These are phyloP conservation scores for Cinclus cinclus DNA, from an alignment of 2,113 vertebrate genomes.

Conservation along the genomic window DNA sequence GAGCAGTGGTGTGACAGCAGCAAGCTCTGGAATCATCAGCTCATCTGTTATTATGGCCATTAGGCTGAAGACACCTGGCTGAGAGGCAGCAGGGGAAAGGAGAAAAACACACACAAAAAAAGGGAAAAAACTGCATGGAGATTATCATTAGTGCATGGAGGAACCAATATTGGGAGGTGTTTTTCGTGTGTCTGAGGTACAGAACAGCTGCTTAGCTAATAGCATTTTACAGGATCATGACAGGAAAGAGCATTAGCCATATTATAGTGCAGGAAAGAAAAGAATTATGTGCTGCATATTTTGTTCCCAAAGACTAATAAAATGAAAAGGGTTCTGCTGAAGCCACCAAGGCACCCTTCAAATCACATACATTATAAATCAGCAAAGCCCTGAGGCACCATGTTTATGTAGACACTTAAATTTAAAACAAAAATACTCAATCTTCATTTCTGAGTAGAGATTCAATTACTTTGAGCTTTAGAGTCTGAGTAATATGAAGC, in stretches of 20 bases:
- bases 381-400: slow-evolving; percentile 61
- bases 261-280: slow-evolving; percentile 16
- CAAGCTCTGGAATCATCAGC: background rate
- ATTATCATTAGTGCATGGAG: background rate
- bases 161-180: background rate
- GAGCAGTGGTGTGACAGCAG: fast-evolving
- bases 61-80: background rate
- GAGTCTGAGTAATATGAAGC: slow-evolving; percentile 65
- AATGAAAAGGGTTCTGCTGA: slow-evolving; percentile 65
- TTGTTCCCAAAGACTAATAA: slow-evolving; percentile 52
- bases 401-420: slow-evolving; percentile 77
- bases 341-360: slow-evolving; percentile 56
- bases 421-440: slow-evolving; percentile 74
- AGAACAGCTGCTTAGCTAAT: slow-evolving; percentile 57
- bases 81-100: background rate
- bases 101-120: background rate
- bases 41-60: background rate
- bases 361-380: slow-evolving; percentile 62
- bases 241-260: slow-evolving; percentile 51
- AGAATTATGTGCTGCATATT: slow-evolving; percentile 55
- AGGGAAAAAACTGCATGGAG: background rate
- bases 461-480: slow-evolving; percentile 74
- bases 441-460: slow-evolving; percentile 71
- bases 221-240: slow-evolving; percentile 51
- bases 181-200: slow-evolving; percentile 15